Percentiles rank a stretch among this genome's conserved stretches.
Evolutionary conservation across 37 sponge, comb jelly and placozoan species (phyloP).

Genomic region (Ephydatia muelleri): DNA sequence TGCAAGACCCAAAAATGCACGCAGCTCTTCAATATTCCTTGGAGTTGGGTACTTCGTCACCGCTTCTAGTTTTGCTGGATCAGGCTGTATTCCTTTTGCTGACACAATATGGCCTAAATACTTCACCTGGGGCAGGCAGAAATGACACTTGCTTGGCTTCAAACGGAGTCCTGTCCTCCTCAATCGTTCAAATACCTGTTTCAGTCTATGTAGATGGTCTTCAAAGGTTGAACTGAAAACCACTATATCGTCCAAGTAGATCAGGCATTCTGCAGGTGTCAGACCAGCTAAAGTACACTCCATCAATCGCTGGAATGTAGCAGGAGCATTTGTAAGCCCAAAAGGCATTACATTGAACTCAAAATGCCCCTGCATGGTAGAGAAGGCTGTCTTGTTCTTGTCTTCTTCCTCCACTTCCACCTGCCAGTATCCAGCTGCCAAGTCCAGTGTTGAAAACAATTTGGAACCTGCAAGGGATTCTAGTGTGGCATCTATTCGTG

Average conservation of each 20-base stretch:
- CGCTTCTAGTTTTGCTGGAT: constrained; percentile 26
- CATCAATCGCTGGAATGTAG: constrained; percentile 37
- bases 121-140: constrained; percentile 17
- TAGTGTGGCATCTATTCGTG: constrained; percentile 30
- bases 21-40: constrained; percentile 18
- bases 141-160: constrained; percentile 31
- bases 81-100: constrained; percentile 17
- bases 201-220: constrained; percentile 14
- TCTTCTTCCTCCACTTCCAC: constrained; percentile 14
- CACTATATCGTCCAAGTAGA: constrained; percentile 32
- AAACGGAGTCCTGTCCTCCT: constrained; percentile 7
- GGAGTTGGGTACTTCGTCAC: constrained; percentile 38
- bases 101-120: constrained; percentile 54
- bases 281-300: constrained; percentile 28
- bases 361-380: constrained; percentile 6
- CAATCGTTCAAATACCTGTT: neutral
- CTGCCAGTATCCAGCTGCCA: constrained; percentile 34
- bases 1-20: constrained; percentile 37
- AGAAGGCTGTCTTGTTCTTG: constrained; percentile 39
- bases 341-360: constrained; percentile 42
- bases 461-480: constrained; percentile 16
- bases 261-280: neutral
- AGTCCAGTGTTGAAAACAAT: constrained; percentile 21
- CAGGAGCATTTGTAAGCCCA: constrained; percentile 32
- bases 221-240: constrained; percentile 14